A percentile compares a stretch with the other conserved stretches of the same genome.
Evolutionary conservation across 2,797 vertebrate genomes (phyloP).

Genomic region (Acanthis flammea): DNA sequence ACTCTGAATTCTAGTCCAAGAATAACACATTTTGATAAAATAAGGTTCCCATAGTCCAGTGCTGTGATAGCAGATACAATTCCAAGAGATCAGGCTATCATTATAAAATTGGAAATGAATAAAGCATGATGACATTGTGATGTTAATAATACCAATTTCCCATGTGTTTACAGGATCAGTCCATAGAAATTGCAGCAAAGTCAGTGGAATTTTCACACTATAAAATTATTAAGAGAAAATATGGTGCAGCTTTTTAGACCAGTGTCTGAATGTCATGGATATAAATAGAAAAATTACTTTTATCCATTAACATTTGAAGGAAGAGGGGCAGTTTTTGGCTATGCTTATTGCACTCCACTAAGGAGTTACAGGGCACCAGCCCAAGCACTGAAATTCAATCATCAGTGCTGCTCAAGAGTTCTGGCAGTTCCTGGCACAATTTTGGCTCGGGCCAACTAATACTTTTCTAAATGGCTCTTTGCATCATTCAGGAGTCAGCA

Average conservation of each 20-base stretch:
- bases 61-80: background rate
- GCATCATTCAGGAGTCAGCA: background rate
- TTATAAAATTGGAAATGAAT: constrained; percentile 3
- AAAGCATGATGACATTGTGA: background rate
- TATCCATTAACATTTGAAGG: background rate
- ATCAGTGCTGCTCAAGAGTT: background rate
- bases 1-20: constrained; percentile 25
- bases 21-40: constrained; percentile 47
- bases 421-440: background rate
- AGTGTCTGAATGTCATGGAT: background rate
- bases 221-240: constrained; percentile 30
- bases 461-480: background rate
- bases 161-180: constrained; percentile 2
- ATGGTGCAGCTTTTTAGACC: background rate
- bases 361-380: background rate
- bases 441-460: background rate
- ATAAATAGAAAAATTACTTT: constrained; percentile 1
- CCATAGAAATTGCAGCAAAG: background rate
- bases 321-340: background rate
- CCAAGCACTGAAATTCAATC: background rate
- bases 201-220: background rate
- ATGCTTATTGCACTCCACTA: background rate
- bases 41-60: constrained; percentile 13
- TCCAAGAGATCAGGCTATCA: background rate
- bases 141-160: constrained; percentile 19